Percentiles rank a stretch among this genome's conserved stretches.
Conservation (phyloP, 2,113 vertebrate genomes). For the Ictalurus punctatus region DNA sequence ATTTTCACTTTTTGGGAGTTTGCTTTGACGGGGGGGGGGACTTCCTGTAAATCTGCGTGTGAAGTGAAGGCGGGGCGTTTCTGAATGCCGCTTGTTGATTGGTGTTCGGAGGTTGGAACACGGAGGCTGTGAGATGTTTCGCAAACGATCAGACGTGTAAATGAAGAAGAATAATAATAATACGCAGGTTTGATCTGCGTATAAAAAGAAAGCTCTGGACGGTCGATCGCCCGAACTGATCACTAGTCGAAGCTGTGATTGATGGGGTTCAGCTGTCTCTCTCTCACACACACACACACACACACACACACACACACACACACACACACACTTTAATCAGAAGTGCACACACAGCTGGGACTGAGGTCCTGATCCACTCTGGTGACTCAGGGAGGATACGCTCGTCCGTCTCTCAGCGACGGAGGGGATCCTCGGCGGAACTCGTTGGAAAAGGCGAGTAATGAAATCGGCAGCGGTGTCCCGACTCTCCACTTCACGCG, state of each 20-base stretch:
- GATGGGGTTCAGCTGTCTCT: conserved; percentile 64
- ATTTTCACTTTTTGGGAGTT: not conserved
- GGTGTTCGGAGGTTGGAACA: not conserved
- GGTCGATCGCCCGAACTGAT: not conserved
- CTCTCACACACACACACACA: not conserved
- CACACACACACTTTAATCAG: conserved; percentile 55
- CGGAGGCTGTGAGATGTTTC: not conserved
- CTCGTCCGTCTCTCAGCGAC: conserved; percentile 60
- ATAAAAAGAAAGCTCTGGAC: not conserved
- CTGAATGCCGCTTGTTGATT: too few relatives aligned
- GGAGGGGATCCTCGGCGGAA: conserved; percentile 40
- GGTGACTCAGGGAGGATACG: not conserved
- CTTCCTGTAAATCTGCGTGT: too few relatives aligned
- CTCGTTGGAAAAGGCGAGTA: not conserved
- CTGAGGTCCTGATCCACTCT: conserved; percentile 31
- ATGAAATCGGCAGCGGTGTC: not conserved
- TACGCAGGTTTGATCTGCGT: not conserved
- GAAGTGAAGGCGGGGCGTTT: too few relatives aligned
- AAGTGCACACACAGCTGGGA: conserved; percentile 74
- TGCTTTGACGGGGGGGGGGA: not conserved
- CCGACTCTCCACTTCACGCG: not conserved
- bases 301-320: not conserved
- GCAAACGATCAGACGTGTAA: not conserved
- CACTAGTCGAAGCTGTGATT: conserved; percentile 68
- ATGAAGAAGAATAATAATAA: not conserved